Base-by-base conservation (phyloP, 2,888 invertebrate genomes). In the Osedax frankpressi region DNA sequence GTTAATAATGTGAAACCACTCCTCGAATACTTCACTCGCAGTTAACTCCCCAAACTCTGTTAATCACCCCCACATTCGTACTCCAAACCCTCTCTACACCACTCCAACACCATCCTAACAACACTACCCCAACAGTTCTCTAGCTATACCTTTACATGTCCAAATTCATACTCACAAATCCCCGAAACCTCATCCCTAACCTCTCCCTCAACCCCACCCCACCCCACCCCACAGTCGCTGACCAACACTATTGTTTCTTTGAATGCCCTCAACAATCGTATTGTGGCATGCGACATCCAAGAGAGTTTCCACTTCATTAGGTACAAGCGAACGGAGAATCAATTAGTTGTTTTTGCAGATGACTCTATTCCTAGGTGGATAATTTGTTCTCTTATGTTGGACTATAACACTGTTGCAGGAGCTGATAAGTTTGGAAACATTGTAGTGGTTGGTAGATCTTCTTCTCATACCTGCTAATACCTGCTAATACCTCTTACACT, bases 351-450 rank as follows among this genome's bases (percentile, higher is more conserved):
- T 73, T 99, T 98, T 85, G 94, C 96, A 1, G 98, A 98, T 83
- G 98, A 99, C 82, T 95, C 95, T 0, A 92, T 93, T 85, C 98
- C 97, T 0, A 89, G 93, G 78, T 98, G 94, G 93, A 90, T 96
- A 44, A 95, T 96, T 0, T 91, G 92, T 70, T 91, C 92, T 1
- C 91, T 91, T 76, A 88, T 96, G 72, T 86, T 99, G 70, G 98
- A 99, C 86, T 97, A 95, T 81, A 93, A 94, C 82, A 96, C 96
- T n/a, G 90, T 96, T 24, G 96, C 95, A 0, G 90, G 92, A 75
- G 92, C 94, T 3, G 98, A 98, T 84, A 98, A 98, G 85, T 99
- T 97, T 87, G 98, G 97, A 30, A 98, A 95, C 82, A 88, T 99
- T 78, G 89, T 60, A 71, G n/a, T 24, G 26, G n/a, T 24, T 65